phyloP scores from a whole-genome alignment of 1,140 invertebrate species.

The Dufourea novaeangliae region DNA sequence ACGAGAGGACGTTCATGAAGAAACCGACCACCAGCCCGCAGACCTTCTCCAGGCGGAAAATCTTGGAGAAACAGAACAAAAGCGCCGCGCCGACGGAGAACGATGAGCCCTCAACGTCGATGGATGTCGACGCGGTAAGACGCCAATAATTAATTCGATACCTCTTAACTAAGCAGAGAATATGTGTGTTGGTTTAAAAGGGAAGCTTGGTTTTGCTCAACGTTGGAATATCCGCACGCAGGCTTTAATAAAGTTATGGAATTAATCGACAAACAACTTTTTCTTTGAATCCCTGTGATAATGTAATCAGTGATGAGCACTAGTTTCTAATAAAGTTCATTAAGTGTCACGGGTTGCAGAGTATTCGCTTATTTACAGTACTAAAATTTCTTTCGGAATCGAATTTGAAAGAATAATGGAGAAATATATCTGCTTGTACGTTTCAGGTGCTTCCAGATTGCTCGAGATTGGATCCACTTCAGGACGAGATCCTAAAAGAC shows the following conservation, averaged over 20 bases:
- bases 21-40: conserved; percentile 66
- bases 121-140: conserved; percentile 69
- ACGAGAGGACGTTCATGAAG: conserved; percentile 85
- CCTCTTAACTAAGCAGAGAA: conserved; percentile 6
- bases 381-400: too few species aligned
- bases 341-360: too few species aligned
- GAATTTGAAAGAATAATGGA: not conserved
- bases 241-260: too few species aligned
- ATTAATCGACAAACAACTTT: too few species aligned
- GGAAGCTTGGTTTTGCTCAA: not conserved
- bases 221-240: too few species aligned
- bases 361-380: too few species aligned
- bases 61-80: conserved; percentile 68
- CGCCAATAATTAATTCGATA: not conserved
- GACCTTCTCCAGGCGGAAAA: conserved; percentile 76
- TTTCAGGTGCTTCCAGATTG: conserved; percentile 63
- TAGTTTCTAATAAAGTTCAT: too few species aligned
- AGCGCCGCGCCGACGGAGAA: conserved; percentile 30
- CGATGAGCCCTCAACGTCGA: conserved; percentile 48
- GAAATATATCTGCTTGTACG: not conserved
- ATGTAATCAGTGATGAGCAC: too few species aligned
- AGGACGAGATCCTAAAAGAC: conserved; percentile 71
- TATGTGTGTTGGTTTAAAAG: too few species aligned
- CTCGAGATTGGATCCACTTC: conserved; percentile 51
- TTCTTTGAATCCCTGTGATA: too few species aligned